phyloP scores from a whole-genome alignment of 2,113 vertebrate species.

The Semicossyphus pulcher region DNA sequence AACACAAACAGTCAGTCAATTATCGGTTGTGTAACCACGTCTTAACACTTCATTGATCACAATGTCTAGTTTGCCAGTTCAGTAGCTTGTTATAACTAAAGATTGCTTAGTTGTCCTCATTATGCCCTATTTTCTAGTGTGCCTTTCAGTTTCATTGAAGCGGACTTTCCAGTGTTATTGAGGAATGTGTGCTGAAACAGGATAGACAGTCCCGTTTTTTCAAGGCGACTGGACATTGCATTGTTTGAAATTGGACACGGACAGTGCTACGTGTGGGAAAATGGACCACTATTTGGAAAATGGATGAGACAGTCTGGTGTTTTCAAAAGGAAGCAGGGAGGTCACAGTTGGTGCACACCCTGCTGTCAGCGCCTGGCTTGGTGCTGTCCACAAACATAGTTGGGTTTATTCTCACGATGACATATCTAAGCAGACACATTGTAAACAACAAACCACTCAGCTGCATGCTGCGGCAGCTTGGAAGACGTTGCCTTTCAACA shows the following conservation, averaged over 20 bases:
- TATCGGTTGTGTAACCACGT: constrained; percentile 32
- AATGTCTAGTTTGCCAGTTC: constrained; percentile 20
- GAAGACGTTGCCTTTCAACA: not conserved
- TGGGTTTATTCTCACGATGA: constrained; percentile 5
- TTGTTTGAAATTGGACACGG: not conserved
- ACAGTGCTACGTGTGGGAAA: not conserved
- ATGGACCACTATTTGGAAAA: constrained; percentile 3
- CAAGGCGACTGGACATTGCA: not conserved
- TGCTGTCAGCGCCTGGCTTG: constrained; percentile 6
- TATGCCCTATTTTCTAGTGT: not conserved
- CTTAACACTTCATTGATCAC: constrained; percentile 36
- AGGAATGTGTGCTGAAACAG: not conserved
- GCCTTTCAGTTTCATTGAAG: not conserved
- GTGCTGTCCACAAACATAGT: constrained; percentile 2
- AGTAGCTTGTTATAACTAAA: constrained; percentile 10
- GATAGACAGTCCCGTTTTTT: not conserved
- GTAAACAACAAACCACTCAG: constrained; percentile 18
- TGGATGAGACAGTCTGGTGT: not conserved
- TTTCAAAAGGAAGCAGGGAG: not conserved
- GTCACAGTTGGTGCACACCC: constrained; percentile 10
- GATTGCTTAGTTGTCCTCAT: not conserved
- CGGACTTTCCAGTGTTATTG: no score
- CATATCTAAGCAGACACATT: constrained; percentile 20
- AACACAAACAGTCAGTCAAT: constrained; percentile 45
- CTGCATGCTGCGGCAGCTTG: constrained; percentile 4